phyloP scores from a whole-genome alignment of 1,140 invertebrate genomes.

The Lordiphosa mommai region DNA sequence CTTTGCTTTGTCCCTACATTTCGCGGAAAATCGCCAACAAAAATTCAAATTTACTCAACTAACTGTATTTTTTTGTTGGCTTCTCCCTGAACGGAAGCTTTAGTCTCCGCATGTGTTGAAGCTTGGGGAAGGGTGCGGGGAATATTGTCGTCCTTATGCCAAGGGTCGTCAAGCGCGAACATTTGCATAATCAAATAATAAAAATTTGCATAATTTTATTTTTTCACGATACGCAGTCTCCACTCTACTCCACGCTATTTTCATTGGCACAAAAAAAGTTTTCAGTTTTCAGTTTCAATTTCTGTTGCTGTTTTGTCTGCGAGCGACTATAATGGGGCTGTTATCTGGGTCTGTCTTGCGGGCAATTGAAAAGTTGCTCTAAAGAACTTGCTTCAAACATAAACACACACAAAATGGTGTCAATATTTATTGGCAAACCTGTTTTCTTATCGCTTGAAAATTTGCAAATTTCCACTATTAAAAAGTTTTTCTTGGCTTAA shows the following conservation, averaged over 20 bases:
- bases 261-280: slow-evolving; percentile 17
- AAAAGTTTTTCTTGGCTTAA: slow-evolving; percentile 42
- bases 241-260: background rate
- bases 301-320: slow-evolving; percentile 37
- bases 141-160: slow-evolving; percentile 78
- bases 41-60: slow-evolving; percentile 69
- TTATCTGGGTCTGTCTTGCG: slow-evolving; percentile 39
- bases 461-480: slow-evolving; percentile 77
- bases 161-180: slow-evolving; percentile 79
- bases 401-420: slow-evolving; percentile 57
- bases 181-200: slow-evolving; percentile 80
- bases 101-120: slow-evolving; percentile 36
- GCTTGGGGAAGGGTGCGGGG: background rate
- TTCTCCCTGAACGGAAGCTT: slow-evolving; percentile 46
- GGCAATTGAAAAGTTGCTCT: no score
- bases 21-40: slow-evolving; percentile 34
- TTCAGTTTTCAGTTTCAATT: slow-evolving; percentile 40
- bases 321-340: slow-evolving; percentile 43
- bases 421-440: slow-evolving; percentile 78
- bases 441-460: slow-evolving; percentile 70
- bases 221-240: slow-evolving; percentile 69
- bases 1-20: slow-evolving; percentile 2
- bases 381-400: no score
- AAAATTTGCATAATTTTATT: slow-evolving; percentile 79
- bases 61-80: slow-evolving; percentile 36